Evolutionary conservation across 1,140 invertebrate species (phyloP).

Genomic region (Psilanteris sp.): DNA sequence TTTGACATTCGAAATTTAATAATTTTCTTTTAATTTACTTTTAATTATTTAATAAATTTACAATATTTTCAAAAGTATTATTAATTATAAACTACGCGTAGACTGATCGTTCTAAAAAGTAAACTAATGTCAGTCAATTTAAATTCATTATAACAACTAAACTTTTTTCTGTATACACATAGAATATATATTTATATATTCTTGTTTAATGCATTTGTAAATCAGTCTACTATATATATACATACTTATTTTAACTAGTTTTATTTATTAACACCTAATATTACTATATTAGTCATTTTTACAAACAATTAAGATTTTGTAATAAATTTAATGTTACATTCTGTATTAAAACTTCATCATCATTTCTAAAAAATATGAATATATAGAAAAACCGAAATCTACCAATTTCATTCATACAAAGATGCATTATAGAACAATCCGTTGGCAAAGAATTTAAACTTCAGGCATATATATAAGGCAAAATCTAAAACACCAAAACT

Average conservation of each 20-base stretch:
- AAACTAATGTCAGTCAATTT: too few relatives aligned
- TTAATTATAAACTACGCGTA: too few relatives aligned
- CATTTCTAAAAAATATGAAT: slow-evolving; percentile 10
- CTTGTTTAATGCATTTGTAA: too few relatives aligned
- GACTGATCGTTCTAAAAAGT: too few relatives aligned
- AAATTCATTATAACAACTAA: too few relatives aligned
- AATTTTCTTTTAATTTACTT: too few relatives aligned
- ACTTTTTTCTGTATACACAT: too few relatives aligned
- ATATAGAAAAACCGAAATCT: slow-evolving; percentile 22
- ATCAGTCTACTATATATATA: too few relatives aligned
- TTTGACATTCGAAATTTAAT: too few relatives aligned
- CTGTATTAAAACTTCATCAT: slow-evolving; percentile 12
- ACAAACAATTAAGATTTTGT: slow-evolving; percentile 5
- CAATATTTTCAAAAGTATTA: too few relatives aligned
- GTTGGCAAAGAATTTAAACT: slow-evolving; percentile 33
- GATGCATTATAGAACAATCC: slow-evolving; percentile 47
- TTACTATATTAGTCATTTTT: not conserved
- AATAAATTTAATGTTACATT: slow-evolving; percentile 10
- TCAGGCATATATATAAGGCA: slow-evolving; percentile 57
- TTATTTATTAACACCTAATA: not conserved
- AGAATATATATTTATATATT: too few relatives aligned
- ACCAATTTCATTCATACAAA: slow-evolving; percentile 45
- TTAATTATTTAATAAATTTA: too few relatives aligned
- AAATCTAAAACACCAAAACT: slow-evolving; percentile 57
- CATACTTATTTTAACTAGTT: slow-evolving; percentile 5